Percentiles rank a stretch among this genome's conserved stretches.
Conservation (phyloP, 2,113 vertebrate genomes). For the Hippocampus abdominalis region DNA sequence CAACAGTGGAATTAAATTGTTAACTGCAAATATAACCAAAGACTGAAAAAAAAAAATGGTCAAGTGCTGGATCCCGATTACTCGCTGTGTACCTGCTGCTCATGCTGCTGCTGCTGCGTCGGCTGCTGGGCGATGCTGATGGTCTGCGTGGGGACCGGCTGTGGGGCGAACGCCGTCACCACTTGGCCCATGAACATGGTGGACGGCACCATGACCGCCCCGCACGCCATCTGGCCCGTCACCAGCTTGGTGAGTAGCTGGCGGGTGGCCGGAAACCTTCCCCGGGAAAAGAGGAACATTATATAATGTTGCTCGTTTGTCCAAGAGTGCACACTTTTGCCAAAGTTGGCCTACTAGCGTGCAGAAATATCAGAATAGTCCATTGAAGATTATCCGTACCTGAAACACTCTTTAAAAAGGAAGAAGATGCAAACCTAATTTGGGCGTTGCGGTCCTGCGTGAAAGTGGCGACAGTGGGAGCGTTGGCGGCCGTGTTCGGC, state of each 20-base stretch:
- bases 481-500: background rate
- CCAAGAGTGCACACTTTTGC: background rate
- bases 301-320: background rate
- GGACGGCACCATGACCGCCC: slow-evolving; percentile 10
- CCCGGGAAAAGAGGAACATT: background rate
- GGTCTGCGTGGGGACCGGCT: background rate
- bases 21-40: no score
- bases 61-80: background rate
- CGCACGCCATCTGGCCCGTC: slow-evolving; percentile 12
- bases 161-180: slow-evolving; percentile 10
- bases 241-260: slow-evolving; percentile 9
- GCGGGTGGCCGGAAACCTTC: background rate
- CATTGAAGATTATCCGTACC: background rate
- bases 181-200: slow-evolving; percentile 11
- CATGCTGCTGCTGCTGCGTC: background rate
- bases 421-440: background rate
- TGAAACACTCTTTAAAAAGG: background rate
- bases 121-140: slow-evolving; percentile 9
- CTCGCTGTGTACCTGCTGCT: background rate
- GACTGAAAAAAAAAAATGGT: background rate
- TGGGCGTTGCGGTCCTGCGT: background rate
- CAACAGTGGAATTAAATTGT: no score
- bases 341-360: no score
- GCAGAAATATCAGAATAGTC: background rate
- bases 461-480: background rate